Conservation (phyloP, 1,140 invertebrate species). For the Dolichoris vasculosae region DNA sequence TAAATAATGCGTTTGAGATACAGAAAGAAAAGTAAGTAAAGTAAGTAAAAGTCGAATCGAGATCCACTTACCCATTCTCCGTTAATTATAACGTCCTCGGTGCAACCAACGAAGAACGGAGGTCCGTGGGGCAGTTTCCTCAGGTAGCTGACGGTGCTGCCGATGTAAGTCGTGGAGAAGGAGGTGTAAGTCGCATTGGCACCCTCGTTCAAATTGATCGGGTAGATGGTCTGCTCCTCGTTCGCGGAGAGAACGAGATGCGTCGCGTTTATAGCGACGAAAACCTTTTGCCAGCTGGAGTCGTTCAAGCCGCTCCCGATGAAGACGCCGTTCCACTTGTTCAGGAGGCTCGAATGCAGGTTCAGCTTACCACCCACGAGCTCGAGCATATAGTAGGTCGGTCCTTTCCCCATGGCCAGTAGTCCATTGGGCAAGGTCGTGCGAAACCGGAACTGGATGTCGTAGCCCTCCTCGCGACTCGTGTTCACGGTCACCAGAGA, state of each 20-base stretch:
- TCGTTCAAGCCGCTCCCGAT: slow-evolving; percentile 88
- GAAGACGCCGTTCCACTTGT: slow-evolving; percentile 92
- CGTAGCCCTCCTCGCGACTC: slow-evolving; percentile 87
- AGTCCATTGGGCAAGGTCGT: slow-evolving; percentile 91
- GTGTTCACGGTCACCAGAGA: slow-evolving; percentile 87
- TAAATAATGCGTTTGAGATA: too few species aligned
- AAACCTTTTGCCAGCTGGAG: slow-evolving; percentile 90
- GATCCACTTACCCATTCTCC: slow-evolving; percentile 79
- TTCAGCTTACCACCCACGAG: slow-evolving; percentile 87
- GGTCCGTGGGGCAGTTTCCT: slow-evolving; percentile 81
- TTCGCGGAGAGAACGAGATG: slow-evolving; percentile 89
- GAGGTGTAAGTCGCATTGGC: slow-evolving; percentile 83
- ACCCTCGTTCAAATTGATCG: slow-evolving; percentile 85
- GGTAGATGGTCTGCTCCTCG: slow-evolving; percentile 91
- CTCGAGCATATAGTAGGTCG: slow-evolving; percentile 88
- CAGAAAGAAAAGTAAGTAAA: too few species aligned
- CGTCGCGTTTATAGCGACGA: slow-evolving; percentile 89
- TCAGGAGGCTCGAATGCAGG: slow-evolving; percentile 88
- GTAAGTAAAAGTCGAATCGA: not conserved
- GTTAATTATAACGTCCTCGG: slow-evolving; percentile 92
- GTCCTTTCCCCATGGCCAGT: slow-evolving; percentile 88
- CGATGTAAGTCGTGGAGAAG: slow-evolving; percentile 87
- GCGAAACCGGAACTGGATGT: slow-evolving; percentile 91
- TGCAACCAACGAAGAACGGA: slow-evolving; percentile 90
- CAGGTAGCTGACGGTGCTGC: slow-evolving; percentile 82